A percentile compares a stretch with the other conserved stretches of the same genome.
Evolutionary conservation across 1,140 invertebrate genomes (phyloP).

Genomic region (Ceratina calcarata): DNA sequence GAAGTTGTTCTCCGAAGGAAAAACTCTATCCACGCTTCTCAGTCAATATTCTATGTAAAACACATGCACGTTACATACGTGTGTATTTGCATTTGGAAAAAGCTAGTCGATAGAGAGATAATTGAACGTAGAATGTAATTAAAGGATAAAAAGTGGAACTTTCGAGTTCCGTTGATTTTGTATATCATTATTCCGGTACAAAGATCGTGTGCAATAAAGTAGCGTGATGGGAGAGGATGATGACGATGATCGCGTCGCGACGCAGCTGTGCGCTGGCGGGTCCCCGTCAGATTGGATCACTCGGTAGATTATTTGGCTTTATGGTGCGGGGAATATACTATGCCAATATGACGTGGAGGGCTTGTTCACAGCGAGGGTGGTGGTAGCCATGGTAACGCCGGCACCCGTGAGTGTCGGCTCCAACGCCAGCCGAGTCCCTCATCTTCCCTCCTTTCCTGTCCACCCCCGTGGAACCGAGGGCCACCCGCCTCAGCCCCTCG

Average conservation of each 20-base stretch:
- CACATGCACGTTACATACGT: too few relatives aligned
- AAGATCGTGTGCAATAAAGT: too few relatives aligned
- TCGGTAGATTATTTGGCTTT: constrained; percentile 79
- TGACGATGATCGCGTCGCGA: neutral
- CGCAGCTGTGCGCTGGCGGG: constrained; percentile 35
- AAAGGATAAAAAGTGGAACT: too few relatives aligned
- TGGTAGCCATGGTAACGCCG: constrained; percentile 81
- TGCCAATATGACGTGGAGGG: constrained; percentile 81
- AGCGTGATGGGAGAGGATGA: neutral
- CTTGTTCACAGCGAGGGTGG: constrained; percentile 80
- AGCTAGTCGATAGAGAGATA: too few relatives aligned
- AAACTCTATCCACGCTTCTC: too few relatives aligned
- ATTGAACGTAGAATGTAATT: too few relatives aligned
- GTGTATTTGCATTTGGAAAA: too few relatives aligned
- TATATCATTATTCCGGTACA: too few relatives aligned
- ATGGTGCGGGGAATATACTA: constrained; percentile 80
- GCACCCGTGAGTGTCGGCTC: constrained; percentile 83
- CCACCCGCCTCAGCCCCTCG: constrained; percentile 54
- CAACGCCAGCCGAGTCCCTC: constrained; percentile 80
- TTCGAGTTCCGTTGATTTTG: too few relatives aligned
- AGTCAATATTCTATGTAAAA: too few relatives aligned
- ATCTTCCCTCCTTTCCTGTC: constrained; percentile 73
- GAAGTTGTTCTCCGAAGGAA: too few relatives aligned
- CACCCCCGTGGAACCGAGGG: constrained; percentile 54
- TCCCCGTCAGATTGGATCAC: constrained; percentile 71